Evolutionary conservation across 2,888 invertebrate species (phyloP).

Genomic region (Oithona nana): DNA sequence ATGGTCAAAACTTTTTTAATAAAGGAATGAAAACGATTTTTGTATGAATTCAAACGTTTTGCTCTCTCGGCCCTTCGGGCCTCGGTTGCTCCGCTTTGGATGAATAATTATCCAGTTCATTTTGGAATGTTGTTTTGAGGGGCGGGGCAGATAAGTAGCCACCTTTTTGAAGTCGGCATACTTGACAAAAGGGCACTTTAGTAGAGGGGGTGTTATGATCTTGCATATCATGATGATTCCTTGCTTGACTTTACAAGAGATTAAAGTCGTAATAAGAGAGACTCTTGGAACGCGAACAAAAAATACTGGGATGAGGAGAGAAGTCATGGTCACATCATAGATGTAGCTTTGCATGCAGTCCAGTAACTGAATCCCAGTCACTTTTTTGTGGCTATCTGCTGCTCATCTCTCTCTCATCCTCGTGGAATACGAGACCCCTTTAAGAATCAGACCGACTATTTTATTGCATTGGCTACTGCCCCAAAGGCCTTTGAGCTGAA

Average conservation of each 20-base stretch:
- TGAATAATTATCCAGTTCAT: no score
- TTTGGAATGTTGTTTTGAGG: no score
- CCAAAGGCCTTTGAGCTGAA: neutral
- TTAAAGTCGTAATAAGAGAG: neutral
- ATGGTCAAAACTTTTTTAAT: no score
- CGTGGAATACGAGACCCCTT: neutral
- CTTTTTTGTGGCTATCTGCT: no score
- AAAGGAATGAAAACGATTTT: no score
- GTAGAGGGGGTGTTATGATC: neutral
- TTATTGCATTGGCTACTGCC: neutral
- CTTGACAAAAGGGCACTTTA: no score
- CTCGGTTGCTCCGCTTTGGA: no score
- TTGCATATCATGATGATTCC: neutral
- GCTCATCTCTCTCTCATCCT: neutral
- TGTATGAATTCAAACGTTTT: no score
- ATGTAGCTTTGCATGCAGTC: neutral
- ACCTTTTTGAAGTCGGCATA: no score
- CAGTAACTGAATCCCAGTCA: neutral
- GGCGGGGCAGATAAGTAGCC: no score
- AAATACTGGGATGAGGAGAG: neutral
- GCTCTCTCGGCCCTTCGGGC: no score
- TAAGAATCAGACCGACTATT: neutral
- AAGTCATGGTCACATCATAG: neutral
- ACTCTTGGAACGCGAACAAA: neutral
- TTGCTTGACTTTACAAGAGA: neutral